phyloP scores from a whole-genome alignment of 1,140 invertebrate species.

The Nylanderia fulva region DNA sequence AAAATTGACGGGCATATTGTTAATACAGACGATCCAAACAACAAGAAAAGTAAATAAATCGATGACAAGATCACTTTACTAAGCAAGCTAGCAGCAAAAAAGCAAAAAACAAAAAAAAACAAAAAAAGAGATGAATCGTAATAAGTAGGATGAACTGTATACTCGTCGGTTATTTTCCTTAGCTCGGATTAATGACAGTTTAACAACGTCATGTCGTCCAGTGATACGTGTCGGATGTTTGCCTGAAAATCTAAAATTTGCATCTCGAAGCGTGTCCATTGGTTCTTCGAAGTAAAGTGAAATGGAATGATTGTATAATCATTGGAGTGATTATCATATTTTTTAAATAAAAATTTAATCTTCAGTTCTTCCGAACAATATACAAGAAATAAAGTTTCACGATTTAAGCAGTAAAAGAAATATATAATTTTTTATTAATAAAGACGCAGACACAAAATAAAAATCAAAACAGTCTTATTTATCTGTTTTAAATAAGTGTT shows the following conservation, averaged over 20 bases:
- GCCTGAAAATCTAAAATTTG: slow-evolving; percentile 27
- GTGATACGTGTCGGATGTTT: slow-evolving; percentile 41
- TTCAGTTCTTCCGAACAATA: not conserved
- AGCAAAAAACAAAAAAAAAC: slow-evolving; percentile 17
- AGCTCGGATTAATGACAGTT: slow-evolving; percentile 49
- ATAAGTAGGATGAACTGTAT: slow-evolving; percentile 39
- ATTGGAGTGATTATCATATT: not conserved
- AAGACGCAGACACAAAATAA: not conserved
- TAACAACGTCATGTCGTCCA: slow-evolving; percentile 51
- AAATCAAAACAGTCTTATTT: too few relatives aligned
- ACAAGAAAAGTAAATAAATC: slow-evolving; percentile 46
- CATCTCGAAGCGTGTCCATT: slow-evolving; percentile 10
- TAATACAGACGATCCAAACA: slow-evolving; percentile 35
- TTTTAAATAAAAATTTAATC: not conserved
- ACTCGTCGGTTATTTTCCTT: slow-evolving; percentile 48
- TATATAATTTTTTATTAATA: too few relatives aligned
- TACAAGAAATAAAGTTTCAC: not conserved
- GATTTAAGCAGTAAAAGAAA: not conserved
- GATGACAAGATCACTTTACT: slow-evolving; percentile 39
- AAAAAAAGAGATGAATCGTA: slow-evolving; percentile 41
- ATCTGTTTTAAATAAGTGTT: not conserved
- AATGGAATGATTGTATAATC: slow-evolving; percentile 23
- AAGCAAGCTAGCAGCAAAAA: slow-evolving; percentile 33
- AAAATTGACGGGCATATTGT: slow-evolving; percentile 35
- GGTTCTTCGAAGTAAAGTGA: slow-evolving; percentile 25